These are phyloP conservation scores for Coreius guichenoti DNA, from an alignment of 2,797 vertebrate genomes.

Conservation along the genomic window DNA sequence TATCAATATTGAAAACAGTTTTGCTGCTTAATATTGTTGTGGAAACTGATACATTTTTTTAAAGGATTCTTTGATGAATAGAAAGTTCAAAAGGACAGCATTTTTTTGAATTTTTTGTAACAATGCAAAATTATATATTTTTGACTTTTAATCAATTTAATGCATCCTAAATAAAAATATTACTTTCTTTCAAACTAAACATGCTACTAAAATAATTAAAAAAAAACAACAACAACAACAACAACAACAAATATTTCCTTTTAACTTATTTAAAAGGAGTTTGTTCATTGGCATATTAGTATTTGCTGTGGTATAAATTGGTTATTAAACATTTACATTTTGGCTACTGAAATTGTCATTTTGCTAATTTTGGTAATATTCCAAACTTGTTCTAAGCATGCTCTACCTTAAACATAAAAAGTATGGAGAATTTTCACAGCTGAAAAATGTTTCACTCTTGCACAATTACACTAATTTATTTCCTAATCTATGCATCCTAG, in stretches of 20 bases:
- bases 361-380: neutral
- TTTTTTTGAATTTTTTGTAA: neutral
- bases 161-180: neutral
- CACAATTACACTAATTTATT: slow-evolving; percentile 46
- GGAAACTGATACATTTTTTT: neutral
- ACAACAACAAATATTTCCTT: neutral
- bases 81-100: neutral
- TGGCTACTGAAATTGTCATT: neutral
- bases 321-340: neutral
- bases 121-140: neutral
- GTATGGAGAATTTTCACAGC: neutral
- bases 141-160: neutral
- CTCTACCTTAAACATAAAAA: neutral
- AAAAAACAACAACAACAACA: neutral
- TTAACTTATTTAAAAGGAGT: neutral
- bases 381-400: neutral
- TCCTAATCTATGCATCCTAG: slow-evolving; percentile 41
- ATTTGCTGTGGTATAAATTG: neutral
- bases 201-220: neutral
- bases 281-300: neutral
- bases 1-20: neutral
- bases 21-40: neutral
- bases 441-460: slow-evolving; percentile 4
- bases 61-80: neutral
- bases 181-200: neutral